phyloP scores from a whole-genome alignment of 2,888 invertebrate species.

The Troides helena region DNA sequence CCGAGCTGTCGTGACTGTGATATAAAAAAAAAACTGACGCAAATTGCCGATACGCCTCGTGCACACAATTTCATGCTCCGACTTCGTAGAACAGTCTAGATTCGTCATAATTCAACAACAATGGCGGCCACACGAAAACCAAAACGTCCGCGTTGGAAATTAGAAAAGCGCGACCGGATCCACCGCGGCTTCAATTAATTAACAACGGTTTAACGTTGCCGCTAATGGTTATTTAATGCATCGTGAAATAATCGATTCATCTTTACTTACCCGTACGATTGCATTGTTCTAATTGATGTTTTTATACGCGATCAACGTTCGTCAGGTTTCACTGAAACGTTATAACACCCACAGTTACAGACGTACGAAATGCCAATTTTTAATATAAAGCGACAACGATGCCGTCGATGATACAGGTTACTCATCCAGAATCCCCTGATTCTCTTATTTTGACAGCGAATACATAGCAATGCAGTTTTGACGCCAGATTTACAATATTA shows the following conservation, averaged over 20 bases:
- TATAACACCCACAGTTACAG: conserved; percentile 50
- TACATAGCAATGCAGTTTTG: too few relatives aligned
- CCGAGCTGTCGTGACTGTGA: conserved; percentile 78
- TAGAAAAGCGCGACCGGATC: conserved; percentile 39
- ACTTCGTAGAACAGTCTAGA: conserved; percentile 69
- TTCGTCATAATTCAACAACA: conserved; percentile 71
- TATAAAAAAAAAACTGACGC: conserved; percentile 74
- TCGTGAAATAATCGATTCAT: conserved; percentile 44
- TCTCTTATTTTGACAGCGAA: too few relatives aligned
- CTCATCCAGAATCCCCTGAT: too few relatives aligned
- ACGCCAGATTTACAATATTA: too few relatives aligned
- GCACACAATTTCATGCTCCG: conserved; percentile 78
- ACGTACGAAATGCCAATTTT: conserved; percentile 37
- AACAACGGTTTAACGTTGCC: conserved; percentile 45
- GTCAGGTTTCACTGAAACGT: conserved; percentile 40
- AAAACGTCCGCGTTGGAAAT: conserved; percentile 41
- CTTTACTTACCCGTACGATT: conserved; percentile 39
- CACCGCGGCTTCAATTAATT: conserved; percentile 56
- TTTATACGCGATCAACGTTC: conserved; percentile 53
- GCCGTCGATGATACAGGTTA: too few relatives aligned
- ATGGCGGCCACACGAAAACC: conserved; percentile 43
- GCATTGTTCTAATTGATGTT: conserved; percentile 61
- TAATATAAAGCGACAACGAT: too few relatives aligned
- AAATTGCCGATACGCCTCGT: conserved; percentile 79
- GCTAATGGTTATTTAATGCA: conserved; percentile 61